These are phyloP conservation scores for Papilio polytes DNA, from an alignment of 1,140 invertebrate species.

Conservation along the genomic window DNA sequence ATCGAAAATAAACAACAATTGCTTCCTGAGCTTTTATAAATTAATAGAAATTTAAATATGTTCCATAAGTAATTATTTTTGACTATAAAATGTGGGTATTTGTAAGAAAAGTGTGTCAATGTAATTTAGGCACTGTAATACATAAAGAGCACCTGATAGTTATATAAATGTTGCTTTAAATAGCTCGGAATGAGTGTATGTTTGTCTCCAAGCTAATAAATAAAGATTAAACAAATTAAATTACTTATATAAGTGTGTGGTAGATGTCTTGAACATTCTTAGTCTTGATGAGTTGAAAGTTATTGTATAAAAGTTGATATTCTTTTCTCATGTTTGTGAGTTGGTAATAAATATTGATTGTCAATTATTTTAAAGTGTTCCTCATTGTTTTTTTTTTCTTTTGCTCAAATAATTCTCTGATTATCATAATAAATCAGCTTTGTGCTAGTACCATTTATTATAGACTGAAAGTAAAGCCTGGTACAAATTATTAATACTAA, in stretches of 20 bases:
- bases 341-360: background rate
- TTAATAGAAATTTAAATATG: background rate
- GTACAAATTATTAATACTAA: too few species aligned
- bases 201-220: background rate
- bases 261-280: background rate
- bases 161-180: background rate
- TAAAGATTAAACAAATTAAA: slow-evolving; percentile 54
- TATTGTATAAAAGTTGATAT: background rate
- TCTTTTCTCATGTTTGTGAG: background rate
- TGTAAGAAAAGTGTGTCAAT: background rate
- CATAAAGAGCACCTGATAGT: slow-evolving; percentile 14
- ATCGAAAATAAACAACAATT: background rate
- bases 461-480: too few species aligned
- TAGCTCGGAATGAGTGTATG: background rate
- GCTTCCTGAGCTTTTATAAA: background rate
- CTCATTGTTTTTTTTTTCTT: background rate
- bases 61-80: background rate
- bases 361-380: slow-evolving; percentile 7
- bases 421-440: background rate
- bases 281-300: background rate
- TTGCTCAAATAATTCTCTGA: background rate
- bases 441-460: too few species aligned
- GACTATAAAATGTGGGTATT: background rate
- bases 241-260: slow-evolving; percentile 52
- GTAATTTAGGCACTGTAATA: background rate